Conservation (phyloP, 2,888 invertebrate genomes). For the Archaeoteleia sp. region DNA sequence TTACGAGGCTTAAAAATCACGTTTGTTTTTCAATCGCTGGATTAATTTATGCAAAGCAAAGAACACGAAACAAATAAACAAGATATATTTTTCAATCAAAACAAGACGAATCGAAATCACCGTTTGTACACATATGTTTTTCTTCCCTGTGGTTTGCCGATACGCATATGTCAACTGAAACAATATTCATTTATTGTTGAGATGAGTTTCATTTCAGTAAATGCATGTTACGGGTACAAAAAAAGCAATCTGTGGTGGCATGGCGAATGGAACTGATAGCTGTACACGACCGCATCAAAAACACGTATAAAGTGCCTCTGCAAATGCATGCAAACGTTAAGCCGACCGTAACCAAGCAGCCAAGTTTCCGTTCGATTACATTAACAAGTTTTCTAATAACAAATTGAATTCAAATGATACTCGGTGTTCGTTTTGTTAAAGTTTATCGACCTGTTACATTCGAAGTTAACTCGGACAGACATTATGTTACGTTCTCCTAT, state of each 20-base stretch:
- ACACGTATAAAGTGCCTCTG: slow-evolving; percentile 12
- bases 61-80: too few relatives aligned
- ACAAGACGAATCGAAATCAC: neutral
- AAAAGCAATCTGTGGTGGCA: slow-evolving; percentile 18
- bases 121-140: neutral
- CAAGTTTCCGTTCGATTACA: slow-evolving; percentile 18
- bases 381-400: slow-evolving; percentile 5
- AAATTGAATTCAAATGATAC: neutral
- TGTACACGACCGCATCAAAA: slow-evolving; percentile 27
- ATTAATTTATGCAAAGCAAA: too few relatives aligned
- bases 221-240: neutral
- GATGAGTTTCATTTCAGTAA: slow-evolving; percentile 31
- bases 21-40: too few relatives aligned
- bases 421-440: too few relatives aligned
- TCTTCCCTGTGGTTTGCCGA: neutral
- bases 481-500: too few relatives aligned
- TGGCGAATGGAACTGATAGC: slow-evolving; percentile 26
- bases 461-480: too few relatives aligned
- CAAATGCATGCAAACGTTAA: neutral
- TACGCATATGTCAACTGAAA: slow-evolving; percentile 18
- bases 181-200: slow-evolving; percentile 19
- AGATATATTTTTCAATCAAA: neutral
- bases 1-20: too few relatives aligned
- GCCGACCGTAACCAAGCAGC: slow-evolving; percentile 14
- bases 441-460: too few relatives aligned